Evolutionary conservation across 2,888 invertebrate species (phyloP), one percentile per base, ranked within the genome.

Genomic region (Gastracanthus pulcherrimus): DNA sequence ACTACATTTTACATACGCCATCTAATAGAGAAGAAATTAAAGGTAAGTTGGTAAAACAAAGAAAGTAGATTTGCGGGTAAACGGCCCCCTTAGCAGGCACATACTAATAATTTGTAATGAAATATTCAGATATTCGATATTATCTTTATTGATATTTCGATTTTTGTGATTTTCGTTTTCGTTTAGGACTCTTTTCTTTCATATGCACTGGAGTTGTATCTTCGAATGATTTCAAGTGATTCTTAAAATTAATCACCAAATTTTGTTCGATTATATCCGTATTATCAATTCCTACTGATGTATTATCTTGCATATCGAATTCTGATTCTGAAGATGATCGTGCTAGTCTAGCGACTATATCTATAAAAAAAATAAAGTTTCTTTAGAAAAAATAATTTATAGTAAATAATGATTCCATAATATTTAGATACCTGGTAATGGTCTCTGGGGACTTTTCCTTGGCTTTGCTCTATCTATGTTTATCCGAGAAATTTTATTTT

Each of bases 201-300:
- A 51, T 9, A 3, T 9, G 11, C 23, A 51, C 19, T 95, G 96
- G 95, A 95, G 95, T 88, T 13, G 91, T 91, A 82, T 93, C 92
- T 48, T 92, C 92, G 84, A 92, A 94, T 80, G 92, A 91, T 83
- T 92, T 87, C 58, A 94, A 88, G 80, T 88, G 85, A 64, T 92
- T 92, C 19, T 87, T 87, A 77, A 93, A 92, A 58, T 92, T 90
- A 19, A 93, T 88, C 84, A 92, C 90, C 11, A 86, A 76, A 60
- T 87, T 23, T 19, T 88, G 81, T 7, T 84, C 71, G 34, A 84
- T 72, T 34, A 85, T 76, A 69, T 83, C 82, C n/a, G 41, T 80
- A 6, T 76, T 66, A 48, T 81, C 87, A 23, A 89, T 81, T 6
- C n/a, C 7, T 26, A 86, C 4, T 31, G 82, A 84, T 9, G 86